Conservation (phyloP, 2,113 vertebrate genomes). For the Collichthys lucidus region DNA sequence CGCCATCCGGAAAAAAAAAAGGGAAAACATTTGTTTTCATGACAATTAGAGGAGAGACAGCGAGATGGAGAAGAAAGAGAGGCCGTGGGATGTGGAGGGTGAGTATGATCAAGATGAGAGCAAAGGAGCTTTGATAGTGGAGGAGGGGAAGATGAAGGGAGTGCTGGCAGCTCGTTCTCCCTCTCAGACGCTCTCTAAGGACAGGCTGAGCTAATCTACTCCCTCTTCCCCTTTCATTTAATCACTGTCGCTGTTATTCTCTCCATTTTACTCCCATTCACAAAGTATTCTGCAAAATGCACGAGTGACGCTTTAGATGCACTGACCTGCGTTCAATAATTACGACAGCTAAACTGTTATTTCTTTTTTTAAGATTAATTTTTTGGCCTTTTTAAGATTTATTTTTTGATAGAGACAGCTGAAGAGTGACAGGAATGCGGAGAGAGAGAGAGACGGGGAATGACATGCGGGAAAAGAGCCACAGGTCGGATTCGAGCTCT, state of each 20-base stretch:
- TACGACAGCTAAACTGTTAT: too few species aligned
- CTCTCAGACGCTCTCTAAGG: constrained; percentile 68
- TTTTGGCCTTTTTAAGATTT: too few species aligned
- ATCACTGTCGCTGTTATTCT: constrained; percentile 62
- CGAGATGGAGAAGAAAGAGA: constrained; percentile 29
- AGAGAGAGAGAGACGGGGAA: too few species aligned
- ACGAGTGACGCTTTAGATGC: neutral
- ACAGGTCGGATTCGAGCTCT: too few species aligned
- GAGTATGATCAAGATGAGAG: constrained; percentile 65
- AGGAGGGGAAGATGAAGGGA: constrained; percentile 60
- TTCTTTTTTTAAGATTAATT: too few species aligned
- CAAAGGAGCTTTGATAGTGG: constrained; percentile 60
- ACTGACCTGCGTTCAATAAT: neutral
- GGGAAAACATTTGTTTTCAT: constrained; percentile 32
- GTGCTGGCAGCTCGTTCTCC: constrained; percentile 58
- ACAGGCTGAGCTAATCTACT: constrained; percentile 72
- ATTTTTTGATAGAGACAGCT: too few species aligned
- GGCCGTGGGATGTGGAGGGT: constrained; percentile 34
- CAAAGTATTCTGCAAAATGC: constrained; percentile 1
- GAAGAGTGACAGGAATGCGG: too few species aligned
- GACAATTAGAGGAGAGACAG: constrained; percentile 46
- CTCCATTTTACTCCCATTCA: constrained; percentile 51
- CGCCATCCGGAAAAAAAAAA: neutral
- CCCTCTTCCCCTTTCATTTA: constrained; percentile 70
- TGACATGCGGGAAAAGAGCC: too few species aligned